Evolutionary conservation across 2,797 vertebrate genomes (phyloP).

Genomic region (Tinamus major): DNA sequence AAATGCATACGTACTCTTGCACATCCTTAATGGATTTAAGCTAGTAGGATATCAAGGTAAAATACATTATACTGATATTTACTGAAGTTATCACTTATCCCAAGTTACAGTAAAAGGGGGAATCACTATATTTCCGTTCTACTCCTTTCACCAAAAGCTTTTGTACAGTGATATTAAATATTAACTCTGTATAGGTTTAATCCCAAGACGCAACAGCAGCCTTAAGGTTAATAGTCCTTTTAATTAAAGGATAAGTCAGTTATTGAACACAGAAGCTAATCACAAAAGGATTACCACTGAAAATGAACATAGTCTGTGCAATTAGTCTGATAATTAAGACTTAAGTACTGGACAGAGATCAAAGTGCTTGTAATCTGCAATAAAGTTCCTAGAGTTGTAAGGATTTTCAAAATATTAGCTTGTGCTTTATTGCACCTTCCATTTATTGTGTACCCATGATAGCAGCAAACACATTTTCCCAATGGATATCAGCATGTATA

Average conservation of each 20-base stretch:
- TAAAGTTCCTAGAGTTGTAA: conserved; percentile 95
- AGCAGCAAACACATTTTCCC: conserved; percentile 92
- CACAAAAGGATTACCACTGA: conserved; percentile 94
- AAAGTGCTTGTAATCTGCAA: conserved; percentile 92
- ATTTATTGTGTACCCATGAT: conserved; percentile 87
- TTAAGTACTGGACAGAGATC: conserved; percentile 97
- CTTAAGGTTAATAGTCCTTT: conserved; percentile 98
- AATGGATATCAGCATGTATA: conserved; percentile 86
- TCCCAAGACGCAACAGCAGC: conserved; percentile 86
- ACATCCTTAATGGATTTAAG: conserved; percentile 43
- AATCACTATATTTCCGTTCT: conserved; percentile 69
- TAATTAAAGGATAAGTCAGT: conserved; percentile 96
- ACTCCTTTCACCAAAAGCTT: conserved; percentile 74
- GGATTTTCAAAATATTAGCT: conserved; percentile 87
- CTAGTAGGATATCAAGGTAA: conserved; percentile 45
- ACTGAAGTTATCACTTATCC: conserved; percentile 34
- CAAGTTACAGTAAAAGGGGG: conserved; percentile 40
- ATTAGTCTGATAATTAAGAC: conserved; percentile 99
- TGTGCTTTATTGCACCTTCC: conserved; percentile 88
- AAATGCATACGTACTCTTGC: background rate
- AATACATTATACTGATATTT: conserved; percentile 16
- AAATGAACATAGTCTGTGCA: conserved; percentile 95
- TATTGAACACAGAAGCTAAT: conserved; percentile 95
- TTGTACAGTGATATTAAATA: conserved; percentile 82
- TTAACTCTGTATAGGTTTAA: conserved; percentile 83